phyloP scores from a whole-genome alignment of 92 coral and sea anemone species.

The Bergia sp. region DNA sequence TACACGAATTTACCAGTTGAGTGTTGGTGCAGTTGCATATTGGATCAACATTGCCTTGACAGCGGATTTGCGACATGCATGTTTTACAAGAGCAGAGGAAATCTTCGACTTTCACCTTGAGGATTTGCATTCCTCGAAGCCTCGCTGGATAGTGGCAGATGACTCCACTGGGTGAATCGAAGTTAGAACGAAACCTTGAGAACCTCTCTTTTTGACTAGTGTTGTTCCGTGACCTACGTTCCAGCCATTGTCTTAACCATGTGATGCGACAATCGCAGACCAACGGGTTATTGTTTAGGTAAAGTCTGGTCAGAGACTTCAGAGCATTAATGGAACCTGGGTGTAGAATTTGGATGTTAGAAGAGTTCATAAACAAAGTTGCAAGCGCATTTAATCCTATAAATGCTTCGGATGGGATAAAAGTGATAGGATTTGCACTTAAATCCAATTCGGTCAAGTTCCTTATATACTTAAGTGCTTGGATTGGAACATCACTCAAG shows the following conservation, averaged over 20 bases:
- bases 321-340: conserved; percentile 49
- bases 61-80: conserved; percentile 46
- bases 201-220: not conserved
- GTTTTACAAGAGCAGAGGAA: conserved; percentile 67
- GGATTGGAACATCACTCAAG: conserved; percentile 47
- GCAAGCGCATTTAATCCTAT: conserved; percentile 42
- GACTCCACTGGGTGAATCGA: not conserved
- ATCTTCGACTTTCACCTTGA: conserved; percentile 43
- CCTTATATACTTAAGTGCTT: conserved; percentile 34
- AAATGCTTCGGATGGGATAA: conserved; percentile 56
- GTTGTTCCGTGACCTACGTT: not conserved
- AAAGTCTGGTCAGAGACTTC: conserved; percentile 24
- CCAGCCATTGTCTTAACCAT: conserved; percentile 60
- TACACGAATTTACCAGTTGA: conserved; percentile 48
- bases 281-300: conserved; percentile 62
- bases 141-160: conserved; percentile 34
- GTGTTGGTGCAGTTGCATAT: conserved; percentile 52
- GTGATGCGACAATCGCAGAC: conserved; percentile 68
- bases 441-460: conserved; percentile 59
- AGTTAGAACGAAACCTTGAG: not conserved
- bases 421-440: conserved; percentile 58
- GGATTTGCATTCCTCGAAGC: conserved; percentile 44
- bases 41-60: conserved; percentile 21
- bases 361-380: conserved; percentile 47
- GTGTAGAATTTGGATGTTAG: conserved; percentile 51